Evolutionary conservation across 2,797 vertebrate genomes (phyloP).

Genomic region (Cacajao melanocephalus): DNA sequence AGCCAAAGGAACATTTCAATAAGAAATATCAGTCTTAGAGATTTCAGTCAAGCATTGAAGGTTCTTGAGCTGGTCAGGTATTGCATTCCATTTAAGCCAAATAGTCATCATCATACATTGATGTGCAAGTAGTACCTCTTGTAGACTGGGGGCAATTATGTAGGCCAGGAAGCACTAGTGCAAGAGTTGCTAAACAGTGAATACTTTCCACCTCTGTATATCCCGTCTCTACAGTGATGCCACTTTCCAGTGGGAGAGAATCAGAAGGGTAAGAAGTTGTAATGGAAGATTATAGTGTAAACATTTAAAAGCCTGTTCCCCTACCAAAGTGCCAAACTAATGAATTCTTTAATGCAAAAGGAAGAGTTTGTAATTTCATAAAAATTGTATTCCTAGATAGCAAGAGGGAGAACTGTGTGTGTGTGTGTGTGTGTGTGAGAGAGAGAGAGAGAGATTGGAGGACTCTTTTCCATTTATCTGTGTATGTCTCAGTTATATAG

Average conservation of each 20-base stretch:
- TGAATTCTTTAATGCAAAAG: neutral
- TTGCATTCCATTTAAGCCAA: neutral
- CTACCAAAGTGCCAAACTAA: neutral
- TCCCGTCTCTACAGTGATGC: neutral
- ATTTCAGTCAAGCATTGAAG: neutral
- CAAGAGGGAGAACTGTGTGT: neutral
- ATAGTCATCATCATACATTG: neutral
- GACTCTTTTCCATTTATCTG: neutral
- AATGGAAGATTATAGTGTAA: neutral
- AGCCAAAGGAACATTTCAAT: neutral
- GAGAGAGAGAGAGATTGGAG: neutral
- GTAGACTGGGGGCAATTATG: neutral
- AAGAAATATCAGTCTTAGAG: neutral
- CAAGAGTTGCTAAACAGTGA: neutral
- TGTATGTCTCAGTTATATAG: neutral
- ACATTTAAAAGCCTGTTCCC: neutral
- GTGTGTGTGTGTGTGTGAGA: neutral
- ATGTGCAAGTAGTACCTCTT: neutral
- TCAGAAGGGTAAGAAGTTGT: neutral
- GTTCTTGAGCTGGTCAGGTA: slow-evolving; percentile 3
- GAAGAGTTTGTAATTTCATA: neutral
- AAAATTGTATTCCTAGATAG: neutral
- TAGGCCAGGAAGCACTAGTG: neutral
- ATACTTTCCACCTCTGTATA: neutral
- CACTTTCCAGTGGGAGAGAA: neutral